Evolutionary conservation across 2,113 vertebrate species (phyloP).

Genomic region (Epinephelus fuscoguttatus): DNA sequence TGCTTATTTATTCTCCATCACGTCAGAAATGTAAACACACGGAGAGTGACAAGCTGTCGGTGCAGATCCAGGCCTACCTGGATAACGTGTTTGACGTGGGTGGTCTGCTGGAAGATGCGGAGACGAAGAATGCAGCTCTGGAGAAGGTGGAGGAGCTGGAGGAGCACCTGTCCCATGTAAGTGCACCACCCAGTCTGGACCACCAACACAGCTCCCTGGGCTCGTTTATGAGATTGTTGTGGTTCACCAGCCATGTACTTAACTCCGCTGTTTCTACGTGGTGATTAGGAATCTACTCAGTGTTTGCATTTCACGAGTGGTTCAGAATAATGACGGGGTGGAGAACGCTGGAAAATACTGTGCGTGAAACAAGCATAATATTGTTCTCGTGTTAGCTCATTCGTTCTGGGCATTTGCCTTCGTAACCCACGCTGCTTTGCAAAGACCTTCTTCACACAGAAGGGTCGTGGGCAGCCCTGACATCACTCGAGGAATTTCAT

Average conservation of each 20-base stretch:
- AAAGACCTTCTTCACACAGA: constrained; percentile 72
- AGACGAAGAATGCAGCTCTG: constrained; percentile 97
- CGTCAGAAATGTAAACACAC: constrained; percentile 95
- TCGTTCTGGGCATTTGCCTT: constrained; percentile 50
- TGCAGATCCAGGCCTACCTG: constrained; percentile 98
- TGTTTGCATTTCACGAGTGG: constrained; percentile 72
- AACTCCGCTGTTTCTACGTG: constrained; percentile 51
- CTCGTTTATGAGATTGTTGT: constrained; percentile 58
- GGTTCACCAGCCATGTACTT: constrained; percentile 63
- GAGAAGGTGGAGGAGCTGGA: constrained; percentile 99
- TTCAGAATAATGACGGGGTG: constrained; percentile 66
- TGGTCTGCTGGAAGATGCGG: constrained; percentile 94
- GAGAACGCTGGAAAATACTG: constrained; percentile 56
- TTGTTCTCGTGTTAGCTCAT: constrained; percentile 70
- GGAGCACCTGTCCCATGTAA: constrained; percentile 96
- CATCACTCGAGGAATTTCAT: constrained; percentile 78
- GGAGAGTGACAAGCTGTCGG: constrained; percentile 96
- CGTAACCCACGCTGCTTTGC: constrained; percentile 71
- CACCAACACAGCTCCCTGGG: constrained; percentile 62
- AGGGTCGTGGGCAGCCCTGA: constrained; percentile 76
- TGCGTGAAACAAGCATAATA: constrained; percentile 68
- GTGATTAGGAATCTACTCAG: constrained; percentile 57
- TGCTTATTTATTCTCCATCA: constrained; percentile 2
- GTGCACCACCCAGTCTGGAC: constrained; percentile 73
- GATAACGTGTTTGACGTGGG: constrained; percentile 99